These are phyloP conservation scores for Oplegnathus fasciatus DNA, from an alignment of 2,113 vertebrate species.

Conservation along the genomic window DNA sequence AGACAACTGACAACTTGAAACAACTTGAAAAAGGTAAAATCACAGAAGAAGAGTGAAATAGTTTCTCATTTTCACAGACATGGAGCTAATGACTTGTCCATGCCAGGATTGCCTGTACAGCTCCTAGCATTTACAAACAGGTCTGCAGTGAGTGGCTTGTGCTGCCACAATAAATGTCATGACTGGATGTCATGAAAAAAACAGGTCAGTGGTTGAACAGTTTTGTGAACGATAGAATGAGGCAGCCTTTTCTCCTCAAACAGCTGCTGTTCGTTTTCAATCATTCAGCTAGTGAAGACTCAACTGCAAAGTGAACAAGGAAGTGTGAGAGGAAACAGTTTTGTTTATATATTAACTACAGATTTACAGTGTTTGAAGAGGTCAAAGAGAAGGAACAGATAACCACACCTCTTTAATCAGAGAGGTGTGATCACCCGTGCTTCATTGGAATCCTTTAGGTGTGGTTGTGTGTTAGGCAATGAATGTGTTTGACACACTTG, in stretches of 20 bases:
- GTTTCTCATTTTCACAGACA: not conserved
- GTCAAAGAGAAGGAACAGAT: conserved; percentile 1
- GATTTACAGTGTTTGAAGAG: not conserved
- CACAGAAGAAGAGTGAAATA: not conserved
- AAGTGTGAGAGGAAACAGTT: conserved; percentile 15
- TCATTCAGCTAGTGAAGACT: not conserved
- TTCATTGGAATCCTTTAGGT: not conserved
- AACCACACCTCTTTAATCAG: not conserved
- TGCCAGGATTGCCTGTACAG: not conserved
- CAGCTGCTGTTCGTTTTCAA: not conserved
- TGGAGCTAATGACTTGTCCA: not conserved
- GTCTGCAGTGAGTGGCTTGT: too few species aligned
- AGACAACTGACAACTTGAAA: too few species aligned
- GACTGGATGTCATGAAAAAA: not conserved
- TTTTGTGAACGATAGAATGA: not conserved
- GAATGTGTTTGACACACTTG: too few species aligned
- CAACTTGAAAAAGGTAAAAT: not conserved
- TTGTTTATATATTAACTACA: conserved; percentile 50
- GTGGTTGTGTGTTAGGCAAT: not conserved
- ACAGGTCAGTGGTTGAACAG: too few species aligned
- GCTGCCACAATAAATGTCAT: not conserved
- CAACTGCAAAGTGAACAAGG: conserved; percentile 25
- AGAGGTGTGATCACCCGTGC: too few species aligned
- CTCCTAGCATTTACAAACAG: too few species aligned
- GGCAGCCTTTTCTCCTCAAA: not conserved